Conservation (phyloP, 1,140 invertebrate genomes). For the Halictus rubicundus region DNA sequence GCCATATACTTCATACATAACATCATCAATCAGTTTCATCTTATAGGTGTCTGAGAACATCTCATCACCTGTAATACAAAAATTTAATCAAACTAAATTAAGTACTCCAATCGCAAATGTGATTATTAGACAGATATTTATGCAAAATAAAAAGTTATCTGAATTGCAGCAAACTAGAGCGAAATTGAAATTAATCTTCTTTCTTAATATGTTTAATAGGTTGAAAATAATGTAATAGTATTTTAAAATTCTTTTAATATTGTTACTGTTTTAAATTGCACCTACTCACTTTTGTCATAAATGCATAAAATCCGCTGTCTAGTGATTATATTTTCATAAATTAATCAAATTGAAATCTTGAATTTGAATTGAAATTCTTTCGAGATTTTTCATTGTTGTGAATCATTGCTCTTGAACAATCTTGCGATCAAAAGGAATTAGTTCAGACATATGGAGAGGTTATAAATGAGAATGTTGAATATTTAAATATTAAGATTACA, state of each 20-base stretch:
- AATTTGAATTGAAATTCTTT: not conserved
- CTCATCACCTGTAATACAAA: constrained; percentile 90
- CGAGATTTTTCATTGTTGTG: not conserved
- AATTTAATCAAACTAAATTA: not conserved
- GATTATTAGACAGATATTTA: too few relatives aligned
- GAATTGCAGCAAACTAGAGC: too few relatives aligned
- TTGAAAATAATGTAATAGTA: too few relatives aligned
- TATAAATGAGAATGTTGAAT: constrained; percentile 38
- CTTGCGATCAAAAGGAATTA: not conserved
- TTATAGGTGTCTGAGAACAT: constrained; percentile 99
- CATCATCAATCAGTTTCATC: constrained; percentile 95
- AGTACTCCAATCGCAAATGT: too few relatives aligned
- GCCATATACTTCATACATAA: constrained; percentile 97
- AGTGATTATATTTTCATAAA: not conserved
- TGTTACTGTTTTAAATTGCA: too few relatives aligned
- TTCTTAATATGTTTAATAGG: too few relatives aligned
- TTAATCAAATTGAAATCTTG: not conserved
- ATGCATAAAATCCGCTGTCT: not conserved
- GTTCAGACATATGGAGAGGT: constrained; percentile 56
- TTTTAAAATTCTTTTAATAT: too few relatives aligned
- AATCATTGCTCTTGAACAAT: not conserved
- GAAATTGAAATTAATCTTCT: too few relatives aligned
- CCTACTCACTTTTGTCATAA: too few relatives aligned
- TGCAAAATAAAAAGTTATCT: too few relatives aligned
- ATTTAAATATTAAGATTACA: not conserved